A percentile compares a stretch with the other conserved stretches of the same genome.
Evolutionary conservation across 2,888 invertebrate species (phyloP).

Genomic region (Drosophila gaucha): DNA sequence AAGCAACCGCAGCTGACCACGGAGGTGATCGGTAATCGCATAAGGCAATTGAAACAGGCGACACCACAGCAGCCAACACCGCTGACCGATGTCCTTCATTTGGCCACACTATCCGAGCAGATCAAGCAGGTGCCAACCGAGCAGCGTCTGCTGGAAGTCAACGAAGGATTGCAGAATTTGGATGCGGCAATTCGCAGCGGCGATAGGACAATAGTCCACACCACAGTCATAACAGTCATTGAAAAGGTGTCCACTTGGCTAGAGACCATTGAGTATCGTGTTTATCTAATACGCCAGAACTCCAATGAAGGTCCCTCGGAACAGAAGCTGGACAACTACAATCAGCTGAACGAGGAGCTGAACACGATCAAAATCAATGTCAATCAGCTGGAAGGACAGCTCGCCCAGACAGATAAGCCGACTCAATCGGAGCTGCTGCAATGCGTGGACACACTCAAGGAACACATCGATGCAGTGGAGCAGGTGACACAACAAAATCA

Average conservation of each 20-base stretch:
- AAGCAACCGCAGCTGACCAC: slow-evolving; percentile 81
- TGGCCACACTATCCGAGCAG: slow-evolving; percentile 87
- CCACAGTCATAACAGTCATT: slow-evolving; percentile 90
- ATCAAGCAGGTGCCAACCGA: slow-evolving; percentile 86
- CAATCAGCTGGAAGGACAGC: slow-evolving; percentile 87
- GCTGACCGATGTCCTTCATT: slow-evolving; percentile 87
- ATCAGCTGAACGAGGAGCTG: slow-evolving; percentile 88
- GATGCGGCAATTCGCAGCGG: slow-evolving; percentile 86
- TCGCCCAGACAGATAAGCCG: slow-evolving; percentile 84
- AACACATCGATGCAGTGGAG: slow-evolving; percentile 90
- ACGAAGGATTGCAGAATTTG: slow-evolving; percentile 83
- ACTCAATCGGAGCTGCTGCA: slow-evolving; percentile 86
- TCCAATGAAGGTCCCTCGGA: slow-evolving; percentile 87
- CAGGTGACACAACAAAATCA: slow-evolving; percentile 88
- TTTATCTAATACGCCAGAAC: slow-evolving; percentile 87
- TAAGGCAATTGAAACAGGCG: slow-evolving; percentile 85
- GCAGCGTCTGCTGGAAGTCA: slow-evolving; percentile 86
- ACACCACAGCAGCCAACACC: slow-evolving; percentile 85
- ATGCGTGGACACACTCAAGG: slow-evolving; percentile 87
- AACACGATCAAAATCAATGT: slow-evolving; percentile 89
- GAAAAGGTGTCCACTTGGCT: slow-evolving; percentile 94
- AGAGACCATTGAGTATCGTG: slow-evolving; percentile 93
- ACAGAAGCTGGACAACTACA: slow-evolving; percentile 87
- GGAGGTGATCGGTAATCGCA: slow-evolving; percentile 86
- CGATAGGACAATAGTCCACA: slow-evolving; percentile 88